Evolutionary conservation across 2,888 invertebrate species (phyloP).

Genomic region (Zele albiditarsus): DNA sequence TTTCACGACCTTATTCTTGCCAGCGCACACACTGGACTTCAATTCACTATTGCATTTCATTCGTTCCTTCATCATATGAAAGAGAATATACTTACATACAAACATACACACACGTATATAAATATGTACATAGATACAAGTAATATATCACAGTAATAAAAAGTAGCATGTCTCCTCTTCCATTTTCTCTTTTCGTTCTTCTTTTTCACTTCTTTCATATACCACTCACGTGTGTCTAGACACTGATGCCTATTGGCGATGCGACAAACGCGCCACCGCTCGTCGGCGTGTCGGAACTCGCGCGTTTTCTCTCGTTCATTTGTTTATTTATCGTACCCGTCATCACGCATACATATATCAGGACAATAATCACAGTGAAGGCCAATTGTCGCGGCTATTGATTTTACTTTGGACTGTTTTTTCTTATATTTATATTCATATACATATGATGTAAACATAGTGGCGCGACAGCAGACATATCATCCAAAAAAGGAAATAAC

Average conservation of each 20-base stretch:
- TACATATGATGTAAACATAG: neutral
- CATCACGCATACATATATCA: neutral
- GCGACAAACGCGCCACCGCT: slow-evolving; percentile 36
- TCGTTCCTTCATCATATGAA: neutral
- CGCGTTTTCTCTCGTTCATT: slow-evolving; percentile 47
- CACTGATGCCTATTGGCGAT: slow-evolving; percentile 44
- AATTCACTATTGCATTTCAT: neutral
- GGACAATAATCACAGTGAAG: neutral
- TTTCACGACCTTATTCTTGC: slow-evolving; percentile 27
- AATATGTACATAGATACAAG: no score
- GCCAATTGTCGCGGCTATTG: neutral
- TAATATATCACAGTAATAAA: neutral
- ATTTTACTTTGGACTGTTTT: neutral
- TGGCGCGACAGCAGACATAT: neutral
- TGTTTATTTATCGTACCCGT: slow-evolving; percentile 46
- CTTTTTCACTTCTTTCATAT: neutral
- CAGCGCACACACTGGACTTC: neutral
- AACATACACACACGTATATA: neutral
- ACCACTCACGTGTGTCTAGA: slow-evolving; percentile 41
- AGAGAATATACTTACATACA: neutral
- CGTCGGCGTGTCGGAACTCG: slow-evolving; percentile 9
- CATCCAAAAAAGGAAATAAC: no score
- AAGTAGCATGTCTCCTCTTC: neutral
- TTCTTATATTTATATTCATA: neutral
- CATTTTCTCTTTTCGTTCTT: slow-evolving; percentile 6